phyloP scores from a whole-genome alignment of 2,888 invertebrate species.

The Doris montereyensis region DNA sequence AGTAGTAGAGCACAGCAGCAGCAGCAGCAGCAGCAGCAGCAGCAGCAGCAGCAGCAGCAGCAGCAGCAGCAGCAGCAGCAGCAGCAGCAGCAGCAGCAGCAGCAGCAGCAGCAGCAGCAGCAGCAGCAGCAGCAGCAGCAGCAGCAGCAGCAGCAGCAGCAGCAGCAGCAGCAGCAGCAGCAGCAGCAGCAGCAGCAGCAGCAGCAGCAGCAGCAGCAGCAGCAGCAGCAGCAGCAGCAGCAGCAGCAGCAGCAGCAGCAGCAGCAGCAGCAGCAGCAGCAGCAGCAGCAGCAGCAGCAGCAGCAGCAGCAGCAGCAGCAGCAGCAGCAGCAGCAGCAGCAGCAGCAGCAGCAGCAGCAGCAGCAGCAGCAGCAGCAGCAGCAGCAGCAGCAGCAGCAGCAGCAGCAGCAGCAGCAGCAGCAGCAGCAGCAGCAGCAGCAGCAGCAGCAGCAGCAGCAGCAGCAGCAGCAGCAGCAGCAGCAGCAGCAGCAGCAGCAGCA shows the following conservation, averaged over 20 bases:
- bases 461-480: slow-evolving; percentile 22
- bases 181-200: slow-evolving; percentile 23
- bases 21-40: too few species aligned
- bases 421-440: slow-evolving; percentile 24
- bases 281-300: slow-evolving; percentile 13
- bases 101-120: slow-evolving; percentile 22
- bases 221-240: slow-evolving; percentile 17
- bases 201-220: slow-evolving; percentile 15
- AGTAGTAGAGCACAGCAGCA: too few species aligned
- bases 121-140: slow-evolving; percentile 18
- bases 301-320: slow-evolving; percentile 20
- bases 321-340: not conserved
- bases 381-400: slow-evolving; percentile 13
- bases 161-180: slow-evolving; percentile 29
- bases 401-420: slow-evolving; percentile 27
- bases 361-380: not conserved
- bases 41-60: slow-evolving; percentile 23
- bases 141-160: slow-evolving; percentile 27
- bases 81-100: not conserved
- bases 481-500: slow-evolving; percentile 15
- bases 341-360: not conserved
- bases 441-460: slow-evolving; percentile 6
- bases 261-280: slow-evolving; percentile 2
- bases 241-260: slow-evolving; percentile 15
- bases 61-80: slow-evolving; percentile 26